phyloP scores from a whole-genome alignment of 2,113 vertebrate genomes.

The Hippocampus guttulatus region DNA sequence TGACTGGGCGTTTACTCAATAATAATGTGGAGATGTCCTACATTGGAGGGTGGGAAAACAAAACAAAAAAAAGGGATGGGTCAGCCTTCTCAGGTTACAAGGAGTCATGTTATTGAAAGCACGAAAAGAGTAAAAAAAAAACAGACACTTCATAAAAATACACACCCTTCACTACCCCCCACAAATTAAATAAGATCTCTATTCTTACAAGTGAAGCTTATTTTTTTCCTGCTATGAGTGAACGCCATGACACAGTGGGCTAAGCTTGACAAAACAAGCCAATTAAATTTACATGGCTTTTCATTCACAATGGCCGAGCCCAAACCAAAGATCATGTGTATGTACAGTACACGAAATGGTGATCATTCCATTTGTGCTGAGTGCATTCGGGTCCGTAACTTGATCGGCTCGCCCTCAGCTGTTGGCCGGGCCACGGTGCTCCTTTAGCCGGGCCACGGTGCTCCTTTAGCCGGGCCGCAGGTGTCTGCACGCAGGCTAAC shows the following conservation, averaged over 20 bases:
- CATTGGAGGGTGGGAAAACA: conserved; percentile 16
- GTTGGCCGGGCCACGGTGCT: conserved; percentile 52
- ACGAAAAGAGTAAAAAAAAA: not conserved
- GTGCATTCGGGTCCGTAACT: conserved; percentile 62
- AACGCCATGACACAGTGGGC: conserved; percentile 33
- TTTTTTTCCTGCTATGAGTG: conserved; percentile 48
- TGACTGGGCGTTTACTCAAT: not conserved
- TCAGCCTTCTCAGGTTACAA: conserved; percentile 62
- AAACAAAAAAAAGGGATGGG: conserved; percentile 59
- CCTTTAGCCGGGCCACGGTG: conserved; percentile 27
- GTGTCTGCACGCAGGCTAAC: conserved; percentile 33
- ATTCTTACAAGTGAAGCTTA: not conserved
- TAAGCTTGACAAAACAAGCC: conserved; percentile 52
- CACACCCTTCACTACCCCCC: not conserved
- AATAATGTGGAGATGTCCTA: conserved; percentile 48
- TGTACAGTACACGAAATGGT: not conserved
- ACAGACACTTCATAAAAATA: not conserved
- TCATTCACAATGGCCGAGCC: not conserved
- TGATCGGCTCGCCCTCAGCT: conserved; percentile 67
- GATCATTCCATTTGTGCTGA: conserved; percentile 26
- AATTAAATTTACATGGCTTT: conserved; percentile 58
- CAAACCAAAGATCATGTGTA: not conserved
- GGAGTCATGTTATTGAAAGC: conserved; percentile 17
- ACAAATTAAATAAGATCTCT: not conserved
- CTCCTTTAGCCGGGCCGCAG: conserved; percentile 42